Percentiles rank a stretch among this genome's conserved stretches.
Evolutionary conservation across 2,113 vertebrate genomes (phyloP).

Genomic region (Xenopus tropicalis): DNA sequence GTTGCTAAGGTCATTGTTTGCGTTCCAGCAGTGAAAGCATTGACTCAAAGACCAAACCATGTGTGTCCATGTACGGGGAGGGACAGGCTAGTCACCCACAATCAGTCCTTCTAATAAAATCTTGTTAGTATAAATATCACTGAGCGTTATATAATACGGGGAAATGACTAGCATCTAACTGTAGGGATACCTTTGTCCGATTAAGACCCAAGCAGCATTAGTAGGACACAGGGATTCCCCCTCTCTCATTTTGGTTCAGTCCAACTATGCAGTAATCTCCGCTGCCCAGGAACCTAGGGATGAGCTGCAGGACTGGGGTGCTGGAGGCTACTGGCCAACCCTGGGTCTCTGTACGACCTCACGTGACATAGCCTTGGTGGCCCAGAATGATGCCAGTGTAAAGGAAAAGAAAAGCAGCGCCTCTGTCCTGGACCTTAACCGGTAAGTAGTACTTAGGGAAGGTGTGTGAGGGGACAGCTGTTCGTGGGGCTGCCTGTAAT

Average conservation of each 20-base stretch:
- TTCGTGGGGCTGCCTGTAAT: background rate
- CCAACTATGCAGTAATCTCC: slow-evolving; percentile 21
- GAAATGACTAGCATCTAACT: background rate
- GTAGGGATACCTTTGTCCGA: background rate
- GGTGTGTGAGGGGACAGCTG: background rate
- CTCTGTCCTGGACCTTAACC: background rate
- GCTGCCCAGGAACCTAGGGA: slow-evolving; percentile 7
- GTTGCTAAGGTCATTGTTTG: background rate
- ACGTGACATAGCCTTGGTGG: background rate
- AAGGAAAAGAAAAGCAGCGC: background rate
- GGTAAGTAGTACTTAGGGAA: background rate
- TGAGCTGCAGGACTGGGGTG: background rate
- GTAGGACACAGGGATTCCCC: background rate
- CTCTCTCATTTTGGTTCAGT: slow-evolving; percentile 2
- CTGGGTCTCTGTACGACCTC: background rate
- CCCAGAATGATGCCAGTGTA: background rate
- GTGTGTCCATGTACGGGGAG: background rate
- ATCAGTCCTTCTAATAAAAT: background rate
- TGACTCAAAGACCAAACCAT: background rate
- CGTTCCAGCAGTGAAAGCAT: background rate
- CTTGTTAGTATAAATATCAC: background rate
- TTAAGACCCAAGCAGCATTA: background rate
- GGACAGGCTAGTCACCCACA: background rate
- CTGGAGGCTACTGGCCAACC: background rate
- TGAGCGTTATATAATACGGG: background rate